phyloP scores from a whole-genome alignment of 2,888 invertebrate species.

The Lepeophtheirus nordmannii region DNA sequence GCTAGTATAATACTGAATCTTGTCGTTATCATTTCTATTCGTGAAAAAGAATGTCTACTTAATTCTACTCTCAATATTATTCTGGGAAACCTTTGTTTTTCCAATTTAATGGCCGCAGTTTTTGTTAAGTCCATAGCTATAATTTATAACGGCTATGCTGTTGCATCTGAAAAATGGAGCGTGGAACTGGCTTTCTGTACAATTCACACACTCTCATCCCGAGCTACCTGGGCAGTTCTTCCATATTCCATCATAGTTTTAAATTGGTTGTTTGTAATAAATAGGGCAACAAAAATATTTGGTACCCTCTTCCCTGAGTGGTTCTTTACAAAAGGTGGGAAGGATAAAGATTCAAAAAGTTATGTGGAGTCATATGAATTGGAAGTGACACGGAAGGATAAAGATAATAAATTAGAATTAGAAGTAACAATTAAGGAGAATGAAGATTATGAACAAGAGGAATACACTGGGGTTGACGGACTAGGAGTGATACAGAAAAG shows the following conservation, averaged over 20 bases:
- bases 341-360: not conserved
- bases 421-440: not conserved
- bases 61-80: constrained; percentile 14
- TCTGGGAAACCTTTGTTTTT: constrained; percentile 21
- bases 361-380: not conserved
- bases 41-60: constrained; percentile 12
- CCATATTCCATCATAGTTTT: constrained; percentile 14
- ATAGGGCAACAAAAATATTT: constrained; percentile 4
- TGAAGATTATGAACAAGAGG: constrained; percentile 13
- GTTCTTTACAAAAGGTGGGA: not conserved
- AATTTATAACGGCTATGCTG: constrained; percentile 20
- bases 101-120: constrained; percentile 18
- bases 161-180: constrained; percentile 5
- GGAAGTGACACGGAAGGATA: not conserved
- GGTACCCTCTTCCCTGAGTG: not conserved
- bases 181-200: constrained; percentile 22
- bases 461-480: constrained; percentile 1
- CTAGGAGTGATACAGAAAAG: constrained; percentile 9
- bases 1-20: constrained; percentile 12
- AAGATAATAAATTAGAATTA: not conserved
- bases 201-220: constrained; percentile 1
- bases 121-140: constrained; percentile 22
- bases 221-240: constrained; percentile 23
- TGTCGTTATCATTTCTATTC: constrained; percentile 17
- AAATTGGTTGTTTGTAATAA: constrained; percentile 4